Conservation (phyloP, 2,888 invertebrate genomes). For the Resseliella maxima region DNA sequence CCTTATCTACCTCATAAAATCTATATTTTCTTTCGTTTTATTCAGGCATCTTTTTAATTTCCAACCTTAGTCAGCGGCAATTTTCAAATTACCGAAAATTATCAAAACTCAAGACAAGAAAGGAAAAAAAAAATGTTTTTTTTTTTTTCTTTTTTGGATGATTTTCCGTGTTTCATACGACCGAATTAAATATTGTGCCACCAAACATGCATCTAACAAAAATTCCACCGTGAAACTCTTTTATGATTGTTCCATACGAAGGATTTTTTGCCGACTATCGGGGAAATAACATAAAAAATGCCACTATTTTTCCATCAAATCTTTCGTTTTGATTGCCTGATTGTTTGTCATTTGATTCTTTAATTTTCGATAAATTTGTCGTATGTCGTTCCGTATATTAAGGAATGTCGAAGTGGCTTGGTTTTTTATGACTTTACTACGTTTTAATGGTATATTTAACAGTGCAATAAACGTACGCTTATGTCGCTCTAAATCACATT, state of each 20-base stretch:
- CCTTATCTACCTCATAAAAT: conserved; percentile 48
- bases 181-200: background rate
- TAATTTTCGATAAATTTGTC: background rate
- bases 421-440: conserved; percentile 37
- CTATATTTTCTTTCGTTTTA: conserved; percentile 37
- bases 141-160: too few species aligned
- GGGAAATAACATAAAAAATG: background rate
- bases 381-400: conserved; percentile 5
- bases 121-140: background rate
- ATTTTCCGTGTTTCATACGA: background rate
- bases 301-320: background rate
- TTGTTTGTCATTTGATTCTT: background rate
- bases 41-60: conserved; percentile 16
- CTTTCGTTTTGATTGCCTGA: conserved; percentile 13
- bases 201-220: background rate
- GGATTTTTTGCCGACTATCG: background rate
- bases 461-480: conserved; percentile 28
- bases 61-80: background rate
- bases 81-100: conserved; percentile 45
- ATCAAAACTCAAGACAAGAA: too few species aligned
- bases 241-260: background rate
- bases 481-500: conserved; percentile 46
- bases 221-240: background rate
- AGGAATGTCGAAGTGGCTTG: conserved; percentile 51
- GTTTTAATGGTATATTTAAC: conserved; percentile 48